A percentile compares a stretch with the other conserved stretches of the same genome.
Conservation (phyloP, 2,888 invertebrate genomes). For the Hemaris fuciformis region DNA sequence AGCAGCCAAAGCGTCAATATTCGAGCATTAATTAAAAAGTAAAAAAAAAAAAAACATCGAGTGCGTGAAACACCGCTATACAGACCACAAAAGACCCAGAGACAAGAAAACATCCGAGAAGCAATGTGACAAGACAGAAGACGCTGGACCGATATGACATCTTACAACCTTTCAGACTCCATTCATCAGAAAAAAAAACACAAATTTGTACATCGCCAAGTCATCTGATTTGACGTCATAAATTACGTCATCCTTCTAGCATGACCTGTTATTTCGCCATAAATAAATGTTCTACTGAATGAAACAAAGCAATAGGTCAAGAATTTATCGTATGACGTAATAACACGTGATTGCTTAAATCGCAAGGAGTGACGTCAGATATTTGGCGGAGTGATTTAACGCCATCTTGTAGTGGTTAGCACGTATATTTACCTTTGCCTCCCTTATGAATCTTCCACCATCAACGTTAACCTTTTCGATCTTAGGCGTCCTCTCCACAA, state of each 20-base stretch:
- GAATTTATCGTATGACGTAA: not conserved
- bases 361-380: constrained; percentile 12
- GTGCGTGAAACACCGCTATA: constrained; percentile 30
- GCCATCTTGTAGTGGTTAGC: not conserved
- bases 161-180: constrained; percentile 57
- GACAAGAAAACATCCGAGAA: constrained; percentile 44
- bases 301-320: not conserved
- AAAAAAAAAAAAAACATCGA: not conserved
- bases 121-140: constrained; percentile 32
- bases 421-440: constrained; percentile 93
- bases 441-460: constrained; percentile 96
- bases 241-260: not conserved
- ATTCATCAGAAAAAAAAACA: constrained; percentile 31
- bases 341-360: not conserved
- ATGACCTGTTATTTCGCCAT: not conserved
- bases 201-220: not conserved
- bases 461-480: constrained; percentile 97
- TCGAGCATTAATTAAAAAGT: not conserved
- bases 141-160: constrained; percentile 63
- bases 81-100: constrained; percentile 46
- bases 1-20: not conserved
- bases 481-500: constrained; percentile 95
- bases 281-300: not conserved
- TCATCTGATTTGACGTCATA: not conserved
- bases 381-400: not conserved